Evolutionary conservation across 2,888 invertebrate genomes (phyloP).

Genomic region (Acleris emargana): DNA sequence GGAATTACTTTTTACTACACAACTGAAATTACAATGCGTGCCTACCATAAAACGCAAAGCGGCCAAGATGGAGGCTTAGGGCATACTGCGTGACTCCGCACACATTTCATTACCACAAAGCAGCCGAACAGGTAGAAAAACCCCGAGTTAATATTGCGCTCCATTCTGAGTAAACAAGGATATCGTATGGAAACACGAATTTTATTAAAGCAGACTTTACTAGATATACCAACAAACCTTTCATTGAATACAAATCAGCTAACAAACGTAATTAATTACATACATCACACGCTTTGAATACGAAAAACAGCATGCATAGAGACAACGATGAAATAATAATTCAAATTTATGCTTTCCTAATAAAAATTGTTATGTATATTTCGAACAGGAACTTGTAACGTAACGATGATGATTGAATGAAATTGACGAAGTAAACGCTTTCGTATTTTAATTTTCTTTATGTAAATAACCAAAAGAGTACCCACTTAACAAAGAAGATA

Average conservation of each 20-base stretch:
- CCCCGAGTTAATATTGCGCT: conserved; percentile 64
- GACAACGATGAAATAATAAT: conserved; percentile 41
- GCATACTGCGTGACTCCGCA: conserved; percentile 69
- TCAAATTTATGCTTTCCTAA: conserved; percentile 52
- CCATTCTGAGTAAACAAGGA: conserved; percentile 60
- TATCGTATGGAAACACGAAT: conserved; percentile 57
- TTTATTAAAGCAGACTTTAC: conserved; percentile 67
- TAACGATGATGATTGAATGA: conserved; percentile 25
- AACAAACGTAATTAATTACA: conserved; percentile 38
- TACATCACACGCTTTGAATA: conserved; percentile 30
- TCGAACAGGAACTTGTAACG: conserved; percentile 23
- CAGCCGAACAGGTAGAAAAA: conserved; percentile 70
- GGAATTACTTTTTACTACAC: conserved; percentile 34
- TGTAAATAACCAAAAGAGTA: conserved; percentile 46
- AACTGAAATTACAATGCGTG: conserved; percentile 49
- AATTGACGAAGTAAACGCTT: conserved; percentile 48
- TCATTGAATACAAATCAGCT: conserved; percentile 53
- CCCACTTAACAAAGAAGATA: conserved; percentile 51
- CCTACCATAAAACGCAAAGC: conserved; percentile 55
- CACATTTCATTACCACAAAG: conserved; percentile 67
- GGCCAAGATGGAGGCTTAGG: conserved; percentile 55
- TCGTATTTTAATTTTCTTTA: conserved; percentile 47
- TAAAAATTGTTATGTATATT: conserved; percentile 45
- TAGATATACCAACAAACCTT: conserved; percentile 43
- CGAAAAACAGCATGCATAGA: conserved; percentile 19